phyloP scores from a whole-genome alignment of 1,140 invertebrate species.

The Eulimnadia texana region DNA sequence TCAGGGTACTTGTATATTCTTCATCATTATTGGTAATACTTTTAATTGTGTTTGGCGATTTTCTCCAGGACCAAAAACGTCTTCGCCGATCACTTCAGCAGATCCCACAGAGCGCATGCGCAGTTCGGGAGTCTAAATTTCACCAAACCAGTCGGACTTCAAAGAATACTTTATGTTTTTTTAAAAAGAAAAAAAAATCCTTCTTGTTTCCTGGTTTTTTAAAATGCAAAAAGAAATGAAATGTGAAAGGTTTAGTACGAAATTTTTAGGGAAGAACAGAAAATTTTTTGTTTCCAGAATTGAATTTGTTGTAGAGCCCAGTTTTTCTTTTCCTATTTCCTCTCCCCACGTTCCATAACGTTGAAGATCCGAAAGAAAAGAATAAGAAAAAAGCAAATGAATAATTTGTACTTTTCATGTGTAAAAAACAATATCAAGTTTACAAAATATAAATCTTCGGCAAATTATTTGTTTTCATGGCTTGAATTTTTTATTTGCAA shows the following conservation, averaged over 20 bases:
- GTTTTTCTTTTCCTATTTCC: background rate
- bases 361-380: background rate
- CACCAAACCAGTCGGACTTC: background rate
- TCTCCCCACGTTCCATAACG: background rate
- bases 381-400: background rate
- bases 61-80: conserved; percentile 13
- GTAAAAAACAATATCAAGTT: too few species aligned
- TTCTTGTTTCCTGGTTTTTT: too few species aligned
- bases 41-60: background rate
- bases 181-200: too few species aligned
- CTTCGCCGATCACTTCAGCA: conserved; percentile 8
- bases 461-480: background rate
- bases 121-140: background rate
- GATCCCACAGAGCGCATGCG: background rate
- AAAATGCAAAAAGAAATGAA: too few species aligned
- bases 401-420: background rate
- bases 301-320: background rate
- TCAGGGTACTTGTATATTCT: background rate
- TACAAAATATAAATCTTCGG: background rate
- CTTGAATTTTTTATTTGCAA: too few species aligned
- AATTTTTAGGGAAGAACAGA: too few species aligned
- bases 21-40: background rate
- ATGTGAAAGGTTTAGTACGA: too few species aligned
- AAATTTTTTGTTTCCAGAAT: too few species aligned
- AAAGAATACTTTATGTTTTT: background rate